Percentiles rank a stretch among this genome's conserved stretches.
Evolutionary conservation across 1,140 invertebrate species (phyloP).

Genomic region (Homalodisca vitripennis): DNA sequence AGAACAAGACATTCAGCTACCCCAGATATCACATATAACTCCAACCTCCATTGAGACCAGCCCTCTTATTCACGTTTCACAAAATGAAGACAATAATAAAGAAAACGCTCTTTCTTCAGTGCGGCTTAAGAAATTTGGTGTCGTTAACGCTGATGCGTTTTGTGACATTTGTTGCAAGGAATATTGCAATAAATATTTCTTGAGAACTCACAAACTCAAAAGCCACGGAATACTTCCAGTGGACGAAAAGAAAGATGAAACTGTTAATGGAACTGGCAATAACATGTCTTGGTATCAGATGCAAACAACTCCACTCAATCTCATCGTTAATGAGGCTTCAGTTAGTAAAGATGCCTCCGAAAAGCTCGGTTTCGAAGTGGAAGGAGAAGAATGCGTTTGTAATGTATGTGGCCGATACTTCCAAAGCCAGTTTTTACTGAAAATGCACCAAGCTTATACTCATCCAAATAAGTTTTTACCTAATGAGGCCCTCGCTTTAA

Average conservation of each 20-base stretch:
- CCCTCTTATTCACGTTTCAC: neutral
- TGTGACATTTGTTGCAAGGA: constrained; percentile 95
- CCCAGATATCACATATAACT: too few species aligned
- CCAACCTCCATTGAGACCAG: neutral
- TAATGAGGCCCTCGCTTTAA: neutral
- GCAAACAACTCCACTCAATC: constrained; percentile 36
- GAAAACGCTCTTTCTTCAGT: constrained; percentile 9
- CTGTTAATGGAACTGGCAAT: constrained; percentile 42
- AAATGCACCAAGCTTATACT: constrained; percentile 31
- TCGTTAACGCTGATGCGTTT: constrained; percentile 55
- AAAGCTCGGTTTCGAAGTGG: constrained; percentile 26
- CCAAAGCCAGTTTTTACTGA: constrained; percentile 31
- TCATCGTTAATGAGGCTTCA: constrained; percentile 32
- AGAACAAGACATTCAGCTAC: constrained; percentile 32
- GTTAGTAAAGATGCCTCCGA: constrained; percentile 28
- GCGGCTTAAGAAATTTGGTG: constrained; percentile 30
- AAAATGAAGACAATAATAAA: constrained; percentile 34
- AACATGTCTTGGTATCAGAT: constrained; percentile 24
- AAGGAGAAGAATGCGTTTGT: constrained; percentile 26
- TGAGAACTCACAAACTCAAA: constrained; percentile 87
- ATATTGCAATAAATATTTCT: constrained; percentile 93
- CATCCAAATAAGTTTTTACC: neutral
- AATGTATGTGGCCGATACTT: constrained; percentile 34
- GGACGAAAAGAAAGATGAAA: constrained; percentile 52
- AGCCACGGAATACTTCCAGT: constrained; percentile 69